phyloP scores from a whole-genome alignment of 2,888 invertebrate genomes.

The Agonopterix heracliana region DNA sequence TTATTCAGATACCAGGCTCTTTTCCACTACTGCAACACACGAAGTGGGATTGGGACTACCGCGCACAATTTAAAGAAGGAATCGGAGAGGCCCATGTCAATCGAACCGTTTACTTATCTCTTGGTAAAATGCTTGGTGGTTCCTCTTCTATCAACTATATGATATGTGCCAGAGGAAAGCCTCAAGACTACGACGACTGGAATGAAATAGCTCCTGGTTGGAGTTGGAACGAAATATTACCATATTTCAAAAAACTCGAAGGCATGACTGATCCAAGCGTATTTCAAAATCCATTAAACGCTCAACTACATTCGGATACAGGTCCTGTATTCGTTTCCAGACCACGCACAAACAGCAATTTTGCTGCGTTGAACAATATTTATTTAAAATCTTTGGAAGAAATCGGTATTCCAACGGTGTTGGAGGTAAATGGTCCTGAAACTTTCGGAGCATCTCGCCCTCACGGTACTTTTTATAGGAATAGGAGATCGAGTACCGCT shows the following conservation, averaged over 20 bases:
- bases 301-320: conserved; percentile 25
- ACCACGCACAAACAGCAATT: conserved; percentile 25
- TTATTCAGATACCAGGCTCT: conserved; percentile 32
- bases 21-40: conserved; percentile 25
- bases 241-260: conserved; percentile 36
- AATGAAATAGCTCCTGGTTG: conserved; percentile 27
- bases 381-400: conserved; percentile 27
- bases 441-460: conserved; percentile 25
- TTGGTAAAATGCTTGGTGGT: conserved; percentile 36
- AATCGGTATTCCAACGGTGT: conserved; percentile 28
- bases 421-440: conserved; percentile 31
- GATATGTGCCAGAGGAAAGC: conserved; percentile 30
- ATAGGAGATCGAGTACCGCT: conserved; percentile 54
- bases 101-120: conserved; percentile 22
- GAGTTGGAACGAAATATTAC: conserved; percentile 28
- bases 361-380: conserved; percentile 19
- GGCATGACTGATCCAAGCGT: conserved; percentile 27
- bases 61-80: conserved; percentile 22
- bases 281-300: conserved; percentile 18
- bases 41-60: conserved; percentile 31
- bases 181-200: conserved; percentile 34
- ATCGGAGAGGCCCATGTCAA: conserved; percentile 23
- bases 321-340: conserved; percentile 33
- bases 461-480: conserved; percentile 37
- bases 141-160: conserved; percentile 32